Base-by-base conservation (phyloP, 1,140 invertebrate species). In the Phthorimaea operculella region DNA sequence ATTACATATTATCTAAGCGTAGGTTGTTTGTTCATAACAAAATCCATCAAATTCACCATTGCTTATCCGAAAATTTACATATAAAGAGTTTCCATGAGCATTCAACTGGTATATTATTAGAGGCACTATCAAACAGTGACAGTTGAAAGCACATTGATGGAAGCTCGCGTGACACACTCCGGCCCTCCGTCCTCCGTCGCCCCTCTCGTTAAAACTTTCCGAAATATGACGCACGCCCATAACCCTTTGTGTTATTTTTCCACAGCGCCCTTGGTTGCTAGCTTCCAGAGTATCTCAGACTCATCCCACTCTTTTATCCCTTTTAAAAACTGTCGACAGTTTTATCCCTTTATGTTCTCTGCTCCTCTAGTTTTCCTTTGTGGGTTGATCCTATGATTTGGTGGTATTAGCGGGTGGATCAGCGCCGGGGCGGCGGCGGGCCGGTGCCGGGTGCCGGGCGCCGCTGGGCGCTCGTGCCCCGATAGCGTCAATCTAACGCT, bases 401-500 rank as follows among this genome's bases (percentile, higher is more conserved):
- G 59, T 55, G 51, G 65, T 61, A 69, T 69, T 70, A 72, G 61
- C 63, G 69, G 58, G 62, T 64, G 66, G 66, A 70, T 72, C 63
- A 66, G 57, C 50, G 33, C 52, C 50, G 52, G 61, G 52, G 52
- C 52, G 60, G 34, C 36, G 21, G 21, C 21, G 21, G 42, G 33
- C 48, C 33, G 44, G 54, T 18, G 47, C 18, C 9, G 18, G 16
- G 8, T 15, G 51, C 59, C 33, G 16, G 51, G 60, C 58, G 60
- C 58, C 28, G 14, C 14, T 36, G 33, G 52, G 65, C 55, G 59
- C 61, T 66, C 50, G 64, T 62, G 68, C 63, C 68, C 68, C 73
- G 76, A 84, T 84, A 84, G 73, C 77, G 76, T 81, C 79, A 85
- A 83, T 85, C 78, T 79, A 83, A 85, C 74, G 76, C 78, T 83